These are phyloP conservation scores for Austrofundulus limnaeus DNA, from an alignment of 2,113 vertebrate species.

Conservation along the genomic window DNA sequence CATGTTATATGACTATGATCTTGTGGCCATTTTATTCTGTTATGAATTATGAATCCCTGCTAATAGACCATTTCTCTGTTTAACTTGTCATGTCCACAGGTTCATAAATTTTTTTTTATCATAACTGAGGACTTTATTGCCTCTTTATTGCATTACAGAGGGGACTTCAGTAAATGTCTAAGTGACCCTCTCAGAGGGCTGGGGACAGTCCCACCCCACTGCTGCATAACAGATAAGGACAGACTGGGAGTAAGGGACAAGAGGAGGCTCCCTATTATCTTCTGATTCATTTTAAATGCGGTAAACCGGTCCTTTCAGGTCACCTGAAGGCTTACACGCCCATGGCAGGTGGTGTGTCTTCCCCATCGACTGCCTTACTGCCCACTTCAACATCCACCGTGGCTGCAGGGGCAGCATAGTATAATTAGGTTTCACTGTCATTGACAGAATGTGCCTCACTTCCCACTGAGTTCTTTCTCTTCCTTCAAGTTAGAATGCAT, in stretches of 20 bases:
- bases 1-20: constrained; percentile 28
- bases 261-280: constrained; percentile 72
- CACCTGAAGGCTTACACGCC: constrained; percentile 62
- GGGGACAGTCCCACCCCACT: constrained; percentile 58
- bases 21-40: constrained; percentile 23
- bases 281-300: constrained; percentile 81
- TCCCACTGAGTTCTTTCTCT: constrained; percentile 55
- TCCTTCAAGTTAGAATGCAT: constrained; percentile 65
- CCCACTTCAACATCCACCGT: constrained; percentile 65
- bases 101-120: constrained; percentile 26
- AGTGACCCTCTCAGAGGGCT: constrained; percentile 73
- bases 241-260: constrained; percentile 52
- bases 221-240: constrained; percentile 79
- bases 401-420: constrained; percentile 64
- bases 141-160: constrained; percentile 47
- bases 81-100: constrained; percentile 49
- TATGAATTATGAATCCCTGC: constrained; percentile 71
- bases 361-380: constrained; percentile 61
- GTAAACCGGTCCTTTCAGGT: constrained; percentile 79
- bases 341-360: constrained; percentile 55
- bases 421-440: constrained; percentile 79
- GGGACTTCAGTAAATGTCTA: constrained; percentile 20
- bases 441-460: constrained; percentile 68
- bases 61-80: constrained; percentile 67
- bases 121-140: constrained; percentile 63